Evolutionary conservation across 2,797 vertebrate genomes (phyloP).

Genomic region (Astyanax mexicanus): DNA sequence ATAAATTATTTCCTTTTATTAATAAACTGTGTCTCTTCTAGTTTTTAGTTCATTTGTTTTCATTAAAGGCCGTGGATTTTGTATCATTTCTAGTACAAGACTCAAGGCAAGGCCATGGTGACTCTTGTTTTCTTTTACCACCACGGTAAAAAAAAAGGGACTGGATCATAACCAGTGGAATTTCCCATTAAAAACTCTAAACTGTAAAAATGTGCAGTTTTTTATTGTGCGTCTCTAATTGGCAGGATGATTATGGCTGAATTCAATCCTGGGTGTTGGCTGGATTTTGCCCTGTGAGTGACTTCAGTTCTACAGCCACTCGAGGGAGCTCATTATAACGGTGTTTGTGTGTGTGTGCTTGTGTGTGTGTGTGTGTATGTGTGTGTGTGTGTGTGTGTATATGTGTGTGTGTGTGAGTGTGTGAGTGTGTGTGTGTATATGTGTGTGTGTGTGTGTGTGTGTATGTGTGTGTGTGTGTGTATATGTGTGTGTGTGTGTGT

Average conservation of each 20-base stretch:
- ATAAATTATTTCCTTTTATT: too few species aligned
- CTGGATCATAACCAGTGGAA: too few species aligned
- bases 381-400: not conserved
- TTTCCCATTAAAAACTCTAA: too few species aligned
- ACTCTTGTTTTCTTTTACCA: not conserved
- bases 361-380: slow-evolving; percentile 10
- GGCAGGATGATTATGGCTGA: not conserved
- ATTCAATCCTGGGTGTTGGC: not conserved
- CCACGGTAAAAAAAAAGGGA: not conserved
- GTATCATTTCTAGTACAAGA: too few species aligned
- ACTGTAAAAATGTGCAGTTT: not conserved
- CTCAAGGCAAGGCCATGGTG: too few species aligned
- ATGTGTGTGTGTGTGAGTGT: slow-evolving; percentile 10
- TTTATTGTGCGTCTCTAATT: not conserved
- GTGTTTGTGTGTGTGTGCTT: slow-evolving; percentile 14
- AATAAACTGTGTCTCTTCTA: too few species aligned
- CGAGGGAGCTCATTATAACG: slow-evolving; percentile 4
- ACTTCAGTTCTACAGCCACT: not conserved
- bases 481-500: slow-evolving; percentile 12
- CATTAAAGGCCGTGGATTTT: too few species aligned
- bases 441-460: slow-evolving; percentile 10
- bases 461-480: not conserved
- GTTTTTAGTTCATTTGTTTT: too few species aligned
- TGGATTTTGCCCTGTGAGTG: not conserved
- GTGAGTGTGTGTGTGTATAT: not conserved